Conservation (phyloP, 2,113 vertebrate species). For the Pachyramphus minor region DNA sequence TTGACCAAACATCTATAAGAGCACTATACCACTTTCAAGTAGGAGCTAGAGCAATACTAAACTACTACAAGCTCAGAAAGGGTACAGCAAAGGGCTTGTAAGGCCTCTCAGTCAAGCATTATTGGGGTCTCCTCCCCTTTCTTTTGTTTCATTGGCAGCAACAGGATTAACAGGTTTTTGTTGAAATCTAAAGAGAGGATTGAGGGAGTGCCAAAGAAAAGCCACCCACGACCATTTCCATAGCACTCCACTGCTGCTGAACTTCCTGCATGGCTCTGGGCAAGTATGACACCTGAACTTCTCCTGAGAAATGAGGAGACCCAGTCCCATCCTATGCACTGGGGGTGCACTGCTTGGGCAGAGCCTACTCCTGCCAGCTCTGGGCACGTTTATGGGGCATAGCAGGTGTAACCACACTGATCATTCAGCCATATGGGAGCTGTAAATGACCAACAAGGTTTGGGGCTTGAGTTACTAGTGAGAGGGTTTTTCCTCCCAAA, state of each 20-base stretch:
- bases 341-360: background rate
- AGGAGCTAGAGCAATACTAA: background rate
- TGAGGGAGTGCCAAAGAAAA: background rate
- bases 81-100: background rate
- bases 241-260: background rate
- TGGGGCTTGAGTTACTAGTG: background rate
- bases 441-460: background rate
- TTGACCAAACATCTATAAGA: background rate
- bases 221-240: background rate
- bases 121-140: background rate
- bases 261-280: background rate
- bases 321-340: rapidly evolving
- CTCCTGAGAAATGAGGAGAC: rapidly evolving
- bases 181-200: background rate
- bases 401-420: background rate
- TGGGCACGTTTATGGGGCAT: rapidly evolving
- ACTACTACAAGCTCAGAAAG: background rate
- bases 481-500: background rate
- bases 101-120: background rate
- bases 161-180: background rate
- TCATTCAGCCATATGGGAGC: background rate
- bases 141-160: background rate
- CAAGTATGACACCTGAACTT: background rate
- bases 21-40: background rate
- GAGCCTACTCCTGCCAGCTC: background rate